These are phyloP conservation scores for Dreissena polymorpha DNA, from an alignment of 1,140 invertebrate genomes.

Conservation along the genomic window DNA sequence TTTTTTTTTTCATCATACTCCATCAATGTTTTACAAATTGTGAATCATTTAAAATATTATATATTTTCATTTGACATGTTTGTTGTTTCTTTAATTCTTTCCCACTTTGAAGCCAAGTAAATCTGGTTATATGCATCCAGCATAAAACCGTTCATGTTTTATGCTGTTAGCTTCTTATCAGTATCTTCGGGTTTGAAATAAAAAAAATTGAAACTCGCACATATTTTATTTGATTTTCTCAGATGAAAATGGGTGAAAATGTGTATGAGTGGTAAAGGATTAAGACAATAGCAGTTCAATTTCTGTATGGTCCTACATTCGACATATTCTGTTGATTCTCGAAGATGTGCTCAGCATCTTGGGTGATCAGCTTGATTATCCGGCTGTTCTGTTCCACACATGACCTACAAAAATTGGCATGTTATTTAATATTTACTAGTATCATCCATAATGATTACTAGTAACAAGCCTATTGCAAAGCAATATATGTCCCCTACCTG, in stretches of 20 bases:
- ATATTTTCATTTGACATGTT: too few relatives aligned
- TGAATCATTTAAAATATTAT: too few relatives aligned
- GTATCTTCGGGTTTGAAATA: background rate
- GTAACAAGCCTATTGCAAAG: too few relatives aligned
- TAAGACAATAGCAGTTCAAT: background rate
- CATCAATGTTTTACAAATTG: too few relatives aligned
- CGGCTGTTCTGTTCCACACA: conserved; percentile 92
- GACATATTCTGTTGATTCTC: conserved; percentile 84
- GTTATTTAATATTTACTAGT: background rate
- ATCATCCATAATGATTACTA: background rate
- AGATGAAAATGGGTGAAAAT: background rate
- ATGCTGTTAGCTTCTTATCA: background rate
- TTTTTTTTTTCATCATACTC: too few relatives aligned
- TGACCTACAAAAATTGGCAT: conserved; percentile 65
- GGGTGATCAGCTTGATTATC: conserved; percentile 91
- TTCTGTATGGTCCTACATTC: conserved; percentile 52
- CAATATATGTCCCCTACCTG: too few relatives aligned
- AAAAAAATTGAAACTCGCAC: background rate
- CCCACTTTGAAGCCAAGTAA: background rate
- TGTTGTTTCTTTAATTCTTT: too few relatives aligned
- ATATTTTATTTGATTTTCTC: background rate
- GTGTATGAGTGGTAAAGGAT: background rate
- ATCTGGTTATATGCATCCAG: background rate
- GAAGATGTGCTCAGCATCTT: conserved; percentile 91
- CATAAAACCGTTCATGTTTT: background rate